Conservation (phyloP, 2,797 vertebrate genomes). For the Botia kubotai region DNA sequence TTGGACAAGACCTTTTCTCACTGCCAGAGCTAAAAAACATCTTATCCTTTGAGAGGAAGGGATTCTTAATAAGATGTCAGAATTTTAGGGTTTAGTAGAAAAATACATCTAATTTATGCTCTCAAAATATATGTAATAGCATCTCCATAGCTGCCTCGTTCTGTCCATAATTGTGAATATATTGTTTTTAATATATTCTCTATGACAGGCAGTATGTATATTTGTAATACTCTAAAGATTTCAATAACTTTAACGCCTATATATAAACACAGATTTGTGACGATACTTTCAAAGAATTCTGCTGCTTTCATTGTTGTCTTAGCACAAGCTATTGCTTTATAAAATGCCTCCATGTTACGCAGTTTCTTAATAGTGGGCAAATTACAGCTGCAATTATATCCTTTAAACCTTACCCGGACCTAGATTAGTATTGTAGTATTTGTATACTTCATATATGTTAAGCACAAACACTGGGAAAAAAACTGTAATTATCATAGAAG, state of each 20-base stretch:
- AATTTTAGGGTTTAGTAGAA: not conserved
- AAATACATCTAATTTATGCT: conserved; percentile 13
- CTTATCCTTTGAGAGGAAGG: not conserved
- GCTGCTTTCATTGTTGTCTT: conserved; percentile 75
- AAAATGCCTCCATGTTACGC: conserved; percentile 50
- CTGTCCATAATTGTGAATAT: conserved; percentile 38
- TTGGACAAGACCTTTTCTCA: conserved; percentile 28
- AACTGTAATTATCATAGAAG: conserved; percentile 50
- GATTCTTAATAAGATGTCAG: not conserved
- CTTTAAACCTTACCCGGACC: conserved; percentile 51
- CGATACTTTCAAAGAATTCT: conserved; percentile 65
- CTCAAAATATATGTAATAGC: conserved; percentile 27
- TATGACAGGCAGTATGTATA: conserved; percentile 38
- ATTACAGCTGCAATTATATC: conserved; percentile 54
- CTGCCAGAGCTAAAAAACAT: conserved; percentile 11
- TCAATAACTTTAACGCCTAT: conserved; percentile 31
- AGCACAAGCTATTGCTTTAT: conserved; percentile 74
- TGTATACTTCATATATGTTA: conserved; percentile 45
- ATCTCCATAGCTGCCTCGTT: conserved; percentile 52
- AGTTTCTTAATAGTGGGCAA: conserved; percentile 41
- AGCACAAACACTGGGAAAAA: conserved; percentile 48
- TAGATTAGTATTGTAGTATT: conserved; percentile 54
- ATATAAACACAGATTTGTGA: conserved; percentile 68
- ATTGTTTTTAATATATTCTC: conserved; percentile 41
- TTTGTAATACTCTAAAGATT: conserved; percentile 40